Base-by-base conservation (phyloP, 2,888 invertebrate species). In the Pammene fasciana region DNA sequence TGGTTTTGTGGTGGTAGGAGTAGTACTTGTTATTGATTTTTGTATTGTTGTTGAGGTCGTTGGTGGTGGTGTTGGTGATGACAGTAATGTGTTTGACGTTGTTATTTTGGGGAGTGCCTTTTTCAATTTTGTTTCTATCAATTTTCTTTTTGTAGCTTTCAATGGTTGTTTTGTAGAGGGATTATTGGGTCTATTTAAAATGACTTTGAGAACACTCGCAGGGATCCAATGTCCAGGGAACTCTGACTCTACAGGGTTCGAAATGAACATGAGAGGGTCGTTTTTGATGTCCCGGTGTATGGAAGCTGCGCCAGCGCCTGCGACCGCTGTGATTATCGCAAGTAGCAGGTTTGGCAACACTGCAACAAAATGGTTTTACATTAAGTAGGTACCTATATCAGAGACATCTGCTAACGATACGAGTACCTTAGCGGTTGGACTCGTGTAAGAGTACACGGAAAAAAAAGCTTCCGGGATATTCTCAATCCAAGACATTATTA, bases 181-280 rank as follows among this genome's bases (percentile, higher is more conserved):
- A 9, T 76, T 72, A 0, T 75, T 73, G 4, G 79, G 78, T 52
- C 10, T 50, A 14, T 50, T 50, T 38, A 70, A 16, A 6, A 70
- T 70, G 0, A 75, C 72, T 76, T 84, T 86, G 0, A 86, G 67
- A 4, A 87, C 73, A 60, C 84, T 86, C 1, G 76, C 43, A 1
- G 86, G 86, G 1, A 87, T 70, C 86, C 86, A 87, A 68, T 86
- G 86, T 4, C 86, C 81, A 0, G 86, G 86, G 79, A 86, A 78
- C 5, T 80, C 73, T 0, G 86, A 75, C 74, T 87, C 86, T 1
- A 86, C 75, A 10, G 86, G 86, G 56, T 87, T 87, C 0, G 82
- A 79, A 6, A 86, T 82, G 66, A 78, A 87, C 13, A 86, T 62
- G 7, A 87, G 68, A 3, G 80, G 76, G 46, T 87, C 86, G 3